Evolutionary conservation across 1,140 invertebrate species (phyloP).

Genomic region (Heliconius hewitsoni): DNA sequence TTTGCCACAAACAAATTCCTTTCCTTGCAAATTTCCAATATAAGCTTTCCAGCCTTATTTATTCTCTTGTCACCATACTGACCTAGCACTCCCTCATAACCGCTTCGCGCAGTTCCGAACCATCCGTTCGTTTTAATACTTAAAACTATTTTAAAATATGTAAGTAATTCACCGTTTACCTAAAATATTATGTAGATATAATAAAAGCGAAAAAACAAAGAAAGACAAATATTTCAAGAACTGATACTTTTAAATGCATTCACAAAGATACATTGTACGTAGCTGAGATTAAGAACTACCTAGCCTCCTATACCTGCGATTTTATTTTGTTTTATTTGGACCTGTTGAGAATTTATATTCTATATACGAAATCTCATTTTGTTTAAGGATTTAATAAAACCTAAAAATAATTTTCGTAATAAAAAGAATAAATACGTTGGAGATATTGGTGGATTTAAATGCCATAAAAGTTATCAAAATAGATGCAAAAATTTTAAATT

Average conservation of each 20-base stretch:
- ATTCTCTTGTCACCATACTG: no score
- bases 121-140: no score
- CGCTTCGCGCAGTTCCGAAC: no score
- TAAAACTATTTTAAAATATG: neutral
- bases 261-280: neutral
- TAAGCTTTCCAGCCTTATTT: no score
- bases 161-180: neutral
- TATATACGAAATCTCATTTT: neutral
- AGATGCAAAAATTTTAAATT: no score
- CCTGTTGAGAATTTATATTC: neutral
- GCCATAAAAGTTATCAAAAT: no score
- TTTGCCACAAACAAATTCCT: no score
- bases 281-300: neutral
- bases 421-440: no score
- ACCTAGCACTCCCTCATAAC: no score
- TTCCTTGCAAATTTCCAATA: no score
- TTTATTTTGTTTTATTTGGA: neutral
- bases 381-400: neutral
- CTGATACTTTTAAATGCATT: slow-evolving; percentile 5
- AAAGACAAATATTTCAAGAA: neutral
- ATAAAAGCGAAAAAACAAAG: neutral
- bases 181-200: neutral
- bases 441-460: no score
- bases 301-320: neutral
- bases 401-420: no score